Evolutionary conservation across 2,888 invertebrate genomes (phyloP).

Genomic region (Oscheius sp.): DNA sequence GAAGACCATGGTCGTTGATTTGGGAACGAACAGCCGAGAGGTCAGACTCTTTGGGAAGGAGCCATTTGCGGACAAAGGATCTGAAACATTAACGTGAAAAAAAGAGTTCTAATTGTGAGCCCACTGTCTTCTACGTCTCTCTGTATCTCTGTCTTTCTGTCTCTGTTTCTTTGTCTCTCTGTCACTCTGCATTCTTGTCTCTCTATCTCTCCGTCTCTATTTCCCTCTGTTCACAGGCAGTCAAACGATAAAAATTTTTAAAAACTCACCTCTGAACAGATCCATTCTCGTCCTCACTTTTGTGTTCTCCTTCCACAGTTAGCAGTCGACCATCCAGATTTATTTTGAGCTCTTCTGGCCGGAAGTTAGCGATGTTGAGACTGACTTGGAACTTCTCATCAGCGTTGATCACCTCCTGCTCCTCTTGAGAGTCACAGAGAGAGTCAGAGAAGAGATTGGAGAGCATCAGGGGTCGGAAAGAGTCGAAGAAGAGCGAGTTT

Average conservation of each 20-base stretch:
- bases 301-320: conserved; percentile 48
- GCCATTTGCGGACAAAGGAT: conserved; percentile 45
- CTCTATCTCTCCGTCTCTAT: too few relatives aligned
- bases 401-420: conserved; percentile 36
- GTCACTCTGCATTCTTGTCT: too few relatives aligned
- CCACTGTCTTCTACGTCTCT: too few relatives aligned
- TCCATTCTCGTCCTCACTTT: conserved; percentile 16
- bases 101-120: background rate
- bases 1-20: conserved; percentile 32
- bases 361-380: conserved; percentile 45
- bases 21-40: conserved; percentile 38
- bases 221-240: conserved; percentile 1
- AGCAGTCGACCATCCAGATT: conserved; percentile 46
- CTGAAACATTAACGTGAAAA: conserved; percentile 24
- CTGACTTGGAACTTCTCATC: conserved; percentile 44
- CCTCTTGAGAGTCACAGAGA: background rate
- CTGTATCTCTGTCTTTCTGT: too few relatives aligned
- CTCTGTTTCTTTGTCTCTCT: too few relatives aligned
- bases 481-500: background rate
- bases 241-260: conserved; percentile 39
- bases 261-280: conserved; percentile 10
- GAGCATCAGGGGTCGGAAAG: background rate
- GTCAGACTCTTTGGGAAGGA: conserved; percentile 45
- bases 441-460: background rate
- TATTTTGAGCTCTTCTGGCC: conserved; percentile 53